A percentile compares a stretch with the other conserved stretches of the same genome.
These are phyloP conservation scores for Boleophthalmus pectinirostris DNA, from an alignment of 2,113 vertebrate species.

Conservation along the genomic window DNA sequence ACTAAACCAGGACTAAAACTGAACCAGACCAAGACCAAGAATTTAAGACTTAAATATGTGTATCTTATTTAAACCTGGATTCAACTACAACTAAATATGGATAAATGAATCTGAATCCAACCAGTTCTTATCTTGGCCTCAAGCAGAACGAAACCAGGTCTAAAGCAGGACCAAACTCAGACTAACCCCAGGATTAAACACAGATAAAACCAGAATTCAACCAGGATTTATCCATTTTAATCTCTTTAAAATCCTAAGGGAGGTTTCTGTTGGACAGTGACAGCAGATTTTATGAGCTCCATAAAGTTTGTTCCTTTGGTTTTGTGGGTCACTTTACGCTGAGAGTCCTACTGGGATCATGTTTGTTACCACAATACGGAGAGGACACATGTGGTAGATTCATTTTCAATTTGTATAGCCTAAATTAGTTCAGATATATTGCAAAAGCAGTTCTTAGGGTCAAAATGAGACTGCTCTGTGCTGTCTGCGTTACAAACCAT, in stretches of 20 bases:
- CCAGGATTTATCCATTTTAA: neutral
- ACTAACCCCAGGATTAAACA: too few species aligned
- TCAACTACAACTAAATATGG: too few species aligned
- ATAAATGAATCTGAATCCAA: too few species aligned
- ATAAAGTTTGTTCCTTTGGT: neutral
- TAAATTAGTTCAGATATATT: too few species aligned
- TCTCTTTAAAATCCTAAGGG: neutral
- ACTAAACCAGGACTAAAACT: neutral
- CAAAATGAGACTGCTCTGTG: too few species aligned
- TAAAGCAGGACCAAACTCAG: neutral
- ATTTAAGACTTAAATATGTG: too few species aligned
- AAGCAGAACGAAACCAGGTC: too few species aligned
- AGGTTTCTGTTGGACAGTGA: neutral
- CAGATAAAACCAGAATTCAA: neutral
- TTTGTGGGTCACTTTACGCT: slow-evolving; percentile 29
- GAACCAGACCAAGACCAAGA: neutral
- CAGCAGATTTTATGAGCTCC: neutral
- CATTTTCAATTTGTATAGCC: neutral
- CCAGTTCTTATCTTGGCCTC: too few species aligned
- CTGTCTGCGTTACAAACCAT: too few species aligned
- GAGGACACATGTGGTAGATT: slow-evolving; percentile 4
- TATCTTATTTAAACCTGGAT: too few species aligned
- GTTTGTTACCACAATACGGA: slow-evolving; percentile 31
- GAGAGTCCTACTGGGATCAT: slow-evolving; percentile 1
- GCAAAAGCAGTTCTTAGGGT: too few species aligned